phyloP scores from a whole-genome alignment of 2,113 vertebrate species.

The Hypomesus transpacificus region DNA sequence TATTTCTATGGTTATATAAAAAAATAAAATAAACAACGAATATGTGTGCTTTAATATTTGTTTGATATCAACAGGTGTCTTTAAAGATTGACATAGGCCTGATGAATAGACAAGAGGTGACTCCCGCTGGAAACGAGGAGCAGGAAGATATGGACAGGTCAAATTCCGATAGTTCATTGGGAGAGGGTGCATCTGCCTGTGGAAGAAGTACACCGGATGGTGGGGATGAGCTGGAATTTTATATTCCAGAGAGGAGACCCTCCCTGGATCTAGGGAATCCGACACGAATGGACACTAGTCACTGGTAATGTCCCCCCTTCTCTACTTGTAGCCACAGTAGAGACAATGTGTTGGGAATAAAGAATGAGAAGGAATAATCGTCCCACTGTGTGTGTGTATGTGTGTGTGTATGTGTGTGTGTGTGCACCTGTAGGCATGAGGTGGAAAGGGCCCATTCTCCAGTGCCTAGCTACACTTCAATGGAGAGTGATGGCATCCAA shows the following conservation, averaged over 20 bases:
- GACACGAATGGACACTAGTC: conserved; percentile 41
- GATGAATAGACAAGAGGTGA: no score
- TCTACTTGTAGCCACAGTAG: neutral
- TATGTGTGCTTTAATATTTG: neutral
- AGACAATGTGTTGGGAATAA: neutral
- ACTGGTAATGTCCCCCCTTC: conserved; percentile 13
- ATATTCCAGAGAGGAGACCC: conserved; percentile 50
- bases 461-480: conserved; percentile 47
- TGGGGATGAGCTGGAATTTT: conserved; percentile 37
- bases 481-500: conserved; percentile 33
- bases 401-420: neutral
- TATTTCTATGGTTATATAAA: neutral
- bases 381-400: neutral
- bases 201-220: neutral
- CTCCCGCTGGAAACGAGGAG: conserved; percentile 16
- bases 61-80: no score
- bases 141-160: neutral
- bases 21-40: neutral
- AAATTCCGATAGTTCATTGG: conserved; percentile 28
- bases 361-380: no score
- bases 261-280: conserved; percentile 45
- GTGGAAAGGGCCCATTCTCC: conserved; percentile 30
- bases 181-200: conserved; percentile 42
- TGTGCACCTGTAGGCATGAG: conserved; percentile 29
- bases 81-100: no score